These are phyloP conservation scores for Bruchidius siliquastri DNA, from an alignment of 2,888 invertebrate genomes.

Conservation along the genomic window DNA sequence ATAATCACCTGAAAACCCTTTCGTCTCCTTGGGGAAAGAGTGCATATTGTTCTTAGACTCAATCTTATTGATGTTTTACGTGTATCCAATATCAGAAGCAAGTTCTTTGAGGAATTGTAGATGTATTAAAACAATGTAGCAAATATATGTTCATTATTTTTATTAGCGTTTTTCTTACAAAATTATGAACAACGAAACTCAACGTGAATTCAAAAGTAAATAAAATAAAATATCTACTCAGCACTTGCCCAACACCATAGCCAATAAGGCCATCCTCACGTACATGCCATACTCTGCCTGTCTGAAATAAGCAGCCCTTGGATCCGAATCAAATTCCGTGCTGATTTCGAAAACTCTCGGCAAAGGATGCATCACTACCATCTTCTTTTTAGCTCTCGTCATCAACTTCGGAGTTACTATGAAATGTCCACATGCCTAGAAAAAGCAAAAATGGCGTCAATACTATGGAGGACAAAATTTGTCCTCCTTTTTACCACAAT, in stretches of 20 bases:
- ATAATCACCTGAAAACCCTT: too few relatives aligned
- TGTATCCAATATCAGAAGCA: too few relatives aligned
- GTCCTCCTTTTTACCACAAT: too few relatives aligned
- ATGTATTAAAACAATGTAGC: too few relatives aligned
- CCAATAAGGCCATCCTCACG: conserved; percentile 94
- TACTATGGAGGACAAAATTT: neutral
- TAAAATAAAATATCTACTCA: conserved; percentile 20
- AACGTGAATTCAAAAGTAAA: neutral
- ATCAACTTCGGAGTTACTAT: conserved; percentile 93
- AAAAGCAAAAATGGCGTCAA: conserved; percentile 17
- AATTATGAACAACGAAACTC: neutral
- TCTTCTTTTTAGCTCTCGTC: conserved; percentile 88
- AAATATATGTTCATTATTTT: too few relatives aligned
- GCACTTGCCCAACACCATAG: conserved; percentile 74
- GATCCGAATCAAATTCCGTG: conserved; percentile 91
- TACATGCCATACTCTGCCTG: conserved; percentile 98
- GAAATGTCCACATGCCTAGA: conserved; percentile 79
- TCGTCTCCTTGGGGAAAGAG: too few relatives aligned
- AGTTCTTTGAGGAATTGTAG: too few relatives aligned
- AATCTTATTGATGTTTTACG: too few relatives aligned
- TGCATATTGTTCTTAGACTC: too few relatives aligned
- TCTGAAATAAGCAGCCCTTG: conserved; percentile 95
- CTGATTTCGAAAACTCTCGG: conserved; percentile 95
- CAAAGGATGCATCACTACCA: conserved; percentile 96
- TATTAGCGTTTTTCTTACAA: too few relatives aligned